Evolutionary conservation across 1,140 invertebrate genomes (phyloP).

Genomic region (Arion vulgaris): DNA sequence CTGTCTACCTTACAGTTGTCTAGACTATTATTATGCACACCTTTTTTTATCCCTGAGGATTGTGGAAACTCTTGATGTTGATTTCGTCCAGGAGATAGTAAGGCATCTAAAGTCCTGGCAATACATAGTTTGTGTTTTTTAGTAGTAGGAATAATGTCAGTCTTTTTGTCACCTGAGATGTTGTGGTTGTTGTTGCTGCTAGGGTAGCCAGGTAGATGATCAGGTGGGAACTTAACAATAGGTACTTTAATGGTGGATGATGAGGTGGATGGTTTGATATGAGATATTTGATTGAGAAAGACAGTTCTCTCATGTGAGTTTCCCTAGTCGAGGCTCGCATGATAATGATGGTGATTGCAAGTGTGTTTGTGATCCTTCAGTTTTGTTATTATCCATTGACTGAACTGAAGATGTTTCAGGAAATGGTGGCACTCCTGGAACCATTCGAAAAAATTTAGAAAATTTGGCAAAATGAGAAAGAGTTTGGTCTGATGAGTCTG

Average conservation of each 20-base stretch:
- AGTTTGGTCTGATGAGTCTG: constrained; percentile 15
- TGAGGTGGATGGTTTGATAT: not conserved
- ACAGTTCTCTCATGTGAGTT: not conserved
- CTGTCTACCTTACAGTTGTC: not conserved
- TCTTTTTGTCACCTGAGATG: not conserved
- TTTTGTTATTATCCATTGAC: not conserved
- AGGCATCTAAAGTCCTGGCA: not conserved
- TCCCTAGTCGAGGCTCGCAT: not conserved
- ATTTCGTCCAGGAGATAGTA: not conserved
- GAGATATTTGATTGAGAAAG: not conserved
- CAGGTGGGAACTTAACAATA: constrained; percentile 9
- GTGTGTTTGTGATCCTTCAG: not conserved
- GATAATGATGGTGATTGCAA: not conserved
- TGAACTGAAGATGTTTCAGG: not conserved
- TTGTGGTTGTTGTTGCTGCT: not conserved
- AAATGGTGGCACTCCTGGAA: constrained; percentile 16
- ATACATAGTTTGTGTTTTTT: constrained; percentile 32
- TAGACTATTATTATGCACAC: not conserved
- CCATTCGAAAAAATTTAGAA: constrained; percentile 41
- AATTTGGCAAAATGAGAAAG: constrained; percentile 34
- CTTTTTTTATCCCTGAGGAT: not conserved
- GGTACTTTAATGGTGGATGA: constrained; percentile 16
- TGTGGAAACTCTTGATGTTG: not conserved
- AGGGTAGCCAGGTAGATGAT: not conserved
- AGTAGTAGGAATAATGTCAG: not conserved